Base-by-base conservation (phyloP, 1,140 invertebrate species). In the Olivierus martensii region DNA sequence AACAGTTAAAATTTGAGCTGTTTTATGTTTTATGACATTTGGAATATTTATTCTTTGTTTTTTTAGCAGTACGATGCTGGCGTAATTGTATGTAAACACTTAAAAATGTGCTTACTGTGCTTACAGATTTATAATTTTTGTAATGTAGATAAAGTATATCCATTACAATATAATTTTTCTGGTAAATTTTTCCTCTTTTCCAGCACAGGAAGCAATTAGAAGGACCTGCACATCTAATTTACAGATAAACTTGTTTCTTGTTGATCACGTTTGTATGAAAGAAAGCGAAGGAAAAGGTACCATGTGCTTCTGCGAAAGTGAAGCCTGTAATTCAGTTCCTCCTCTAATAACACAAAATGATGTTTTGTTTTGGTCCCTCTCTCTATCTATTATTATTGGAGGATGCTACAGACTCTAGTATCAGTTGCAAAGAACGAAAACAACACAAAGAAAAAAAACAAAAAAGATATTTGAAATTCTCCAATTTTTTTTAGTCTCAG, bases 231-330 rank as follows among this genome's bases (percentile, higher is more conserved):
- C 87, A 38, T 84, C 87, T 55, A 84, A 91, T 63, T 76, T 93
- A 53, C 84, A 90, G 70, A 92, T 93, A 75, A 92, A 91, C 72
- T 77, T 91, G 66, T 92, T 92, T 76, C 90, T 92, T 85, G 88
- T 93, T 68, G 87, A 92, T 76, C 87, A 93, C 76, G 87, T 93
- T 72, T 92, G 88, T 80, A 91, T 93, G 87, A 83, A 85, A 80
- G 87, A 92, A 84, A 87, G 86, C 81, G 87, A 84, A 76, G 87
- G 87, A 73, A 87, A 82, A 70, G 88, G 88, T 74, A 86, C 90
- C 78, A 91, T 92, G 87, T 92, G 88, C 77, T 92, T 92, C 78
- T 93, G 88, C 78, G 87, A 92, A 77, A 86, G 89, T 76, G 87
- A 92, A 76, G 85, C 86, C 80, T 93, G 88, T 76, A 93, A 92